Base-by-base conservation (phyloP, 2,797 vertebrate species). In the Sebastes taczanowskii region DNA sequence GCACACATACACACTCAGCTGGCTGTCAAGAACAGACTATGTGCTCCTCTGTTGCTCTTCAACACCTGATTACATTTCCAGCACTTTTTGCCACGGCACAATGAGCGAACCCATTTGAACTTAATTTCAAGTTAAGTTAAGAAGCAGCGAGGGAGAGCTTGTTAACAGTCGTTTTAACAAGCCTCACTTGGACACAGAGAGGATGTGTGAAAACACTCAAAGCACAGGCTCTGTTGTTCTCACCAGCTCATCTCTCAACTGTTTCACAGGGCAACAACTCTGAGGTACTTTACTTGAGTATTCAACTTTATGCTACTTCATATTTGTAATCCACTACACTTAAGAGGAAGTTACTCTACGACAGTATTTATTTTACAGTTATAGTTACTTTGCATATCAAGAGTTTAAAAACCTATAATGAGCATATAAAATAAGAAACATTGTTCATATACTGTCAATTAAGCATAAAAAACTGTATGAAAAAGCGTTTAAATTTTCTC, bases 31-130 rank as follows among this genome's bases (percentile, higher is more conserved):
- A 32, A 53, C 11, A 22, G 6, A 70, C 34, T 34, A 25, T 72
- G 69, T 32, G 64, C 60, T 85, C 76, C 32, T 69, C 74, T 67
- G 84, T 77, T 81, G 75, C 81, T 84, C 77, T 85, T 88, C 73
- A 77, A 87, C 84, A 87, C 72, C 83, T 91, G 85, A 89, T 90
- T 88, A 85, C 68, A 89, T 90, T 89, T 75, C 77, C 86, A 90
- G 90, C 63, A 60, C 66, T 72, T 87, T 80, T 83, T 81, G 70
- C 71, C 69, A 76, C 58, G 22, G 73, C 25, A 25, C 70, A 82
- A 73, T 22, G 52, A 85, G 64, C 67, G 83, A 89, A 91, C 88
- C 78, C 56, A 75, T 72, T 74, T 89, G 74, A 91, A 88, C 87
- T 77, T 56, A 20, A 71, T 61, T 78, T 77, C 3, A 62, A 76